Conservation (phyloP, 2,113 vertebrate species). For the Hucho hucho region DNA sequence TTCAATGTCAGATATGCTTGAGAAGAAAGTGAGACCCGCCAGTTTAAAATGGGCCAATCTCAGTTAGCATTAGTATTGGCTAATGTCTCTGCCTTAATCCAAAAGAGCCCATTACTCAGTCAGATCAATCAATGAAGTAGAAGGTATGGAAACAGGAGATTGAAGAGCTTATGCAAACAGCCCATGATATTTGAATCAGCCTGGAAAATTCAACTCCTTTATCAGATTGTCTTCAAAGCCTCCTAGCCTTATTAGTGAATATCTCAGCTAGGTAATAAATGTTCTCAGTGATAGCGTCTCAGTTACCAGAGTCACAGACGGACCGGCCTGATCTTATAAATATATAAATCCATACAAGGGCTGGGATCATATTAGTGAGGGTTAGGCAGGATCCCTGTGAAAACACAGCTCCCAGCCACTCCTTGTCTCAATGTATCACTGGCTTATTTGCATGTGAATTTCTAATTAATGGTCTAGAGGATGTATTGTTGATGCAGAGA, state of each 20-base stretch:
- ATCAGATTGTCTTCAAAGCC: constrained; percentile 44
- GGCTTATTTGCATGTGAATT: constrained; percentile 30
- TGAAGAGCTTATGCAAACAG: constrained; percentile 58
- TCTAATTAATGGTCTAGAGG: constrained; percentile 25
- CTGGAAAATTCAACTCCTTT: constrained; percentile 40
- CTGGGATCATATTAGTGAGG: constrained; percentile 4
- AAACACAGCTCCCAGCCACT: constrained; percentile 4
- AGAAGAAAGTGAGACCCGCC: constrained; percentile 43
- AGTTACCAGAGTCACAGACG: background rate
- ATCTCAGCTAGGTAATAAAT: constrained; percentile 10
- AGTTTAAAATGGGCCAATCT: constrained; percentile 36
- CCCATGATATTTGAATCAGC: constrained; percentile 58
- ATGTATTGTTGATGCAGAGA: constrained; percentile 22
- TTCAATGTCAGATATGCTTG: constrained; percentile 10
- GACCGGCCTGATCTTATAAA: constrained; percentile 9
- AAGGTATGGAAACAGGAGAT: constrained; percentile 53
- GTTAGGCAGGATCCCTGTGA: constrained; percentile 5
- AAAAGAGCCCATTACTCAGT: constrained; percentile 26
- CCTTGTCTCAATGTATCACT: background rate
- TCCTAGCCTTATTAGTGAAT: constrained; percentile 34
- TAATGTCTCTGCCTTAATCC: constrained; percentile 61
- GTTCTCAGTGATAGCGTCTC: constrained; percentile 9
- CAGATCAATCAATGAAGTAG: constrained; percentile 52
- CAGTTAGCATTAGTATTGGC: constrained; percentile 34
- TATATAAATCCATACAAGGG: constrained; percentile 18